phyloP scores from a whole-genome alignment of 2,888 invertebrate genomes.

The Calameuta idolon region DNA sequence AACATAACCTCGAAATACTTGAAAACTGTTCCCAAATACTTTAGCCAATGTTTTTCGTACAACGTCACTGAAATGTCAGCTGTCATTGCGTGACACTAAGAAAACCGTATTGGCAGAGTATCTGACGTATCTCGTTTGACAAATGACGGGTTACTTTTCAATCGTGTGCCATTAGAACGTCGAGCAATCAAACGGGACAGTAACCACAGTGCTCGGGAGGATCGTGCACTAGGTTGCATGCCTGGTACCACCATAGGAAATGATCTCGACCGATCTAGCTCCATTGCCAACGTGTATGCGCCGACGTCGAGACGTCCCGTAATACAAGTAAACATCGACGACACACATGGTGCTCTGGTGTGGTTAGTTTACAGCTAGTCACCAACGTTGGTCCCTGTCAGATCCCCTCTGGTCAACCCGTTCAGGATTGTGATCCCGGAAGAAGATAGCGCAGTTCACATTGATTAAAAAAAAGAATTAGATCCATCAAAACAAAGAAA shows the following conservation, averaged over 20 bases:
- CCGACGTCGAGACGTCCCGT: not conserved
- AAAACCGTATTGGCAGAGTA: not conserved
- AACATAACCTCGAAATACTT: not conserved
- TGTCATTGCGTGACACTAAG: not conserved
- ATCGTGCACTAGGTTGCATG: conserved; percentile 45
- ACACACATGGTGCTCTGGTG: conserved; percentile 30
- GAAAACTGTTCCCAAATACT: not conserved
- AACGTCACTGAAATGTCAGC: not conserved
- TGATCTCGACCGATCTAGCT: conserved; percentile 43
- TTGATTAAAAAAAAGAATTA: too few relatives aligned
- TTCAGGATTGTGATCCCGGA: conserved; percentile 39
- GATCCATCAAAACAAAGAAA: not conserved
- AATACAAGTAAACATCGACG: conserved; percentile 2
- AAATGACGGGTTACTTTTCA: conserved; percentile 10
- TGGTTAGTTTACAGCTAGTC: conserved; percentile 60
- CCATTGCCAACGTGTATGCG: conserved; percentile 16
- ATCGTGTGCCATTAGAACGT: conserved; percentile 26
- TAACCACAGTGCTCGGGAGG: conserved; percentile 57
- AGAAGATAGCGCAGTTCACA: conserved; percentile 16
- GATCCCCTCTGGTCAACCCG: conserved; percentile 37
- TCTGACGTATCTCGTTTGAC: conserved; percentile 3
- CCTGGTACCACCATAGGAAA: conserved; percentile 39
- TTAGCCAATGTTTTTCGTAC: not conserved
- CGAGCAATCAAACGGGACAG: conserved; percentile 64
- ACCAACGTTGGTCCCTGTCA: conserved; percentile 12